A percentile compares a stretch with the other conserved stretches of the same genome.
Evolutionary conservation across 2,113 vertebrate species (phyloP).

Genomic region (Brevimyrus niger): DNA sequence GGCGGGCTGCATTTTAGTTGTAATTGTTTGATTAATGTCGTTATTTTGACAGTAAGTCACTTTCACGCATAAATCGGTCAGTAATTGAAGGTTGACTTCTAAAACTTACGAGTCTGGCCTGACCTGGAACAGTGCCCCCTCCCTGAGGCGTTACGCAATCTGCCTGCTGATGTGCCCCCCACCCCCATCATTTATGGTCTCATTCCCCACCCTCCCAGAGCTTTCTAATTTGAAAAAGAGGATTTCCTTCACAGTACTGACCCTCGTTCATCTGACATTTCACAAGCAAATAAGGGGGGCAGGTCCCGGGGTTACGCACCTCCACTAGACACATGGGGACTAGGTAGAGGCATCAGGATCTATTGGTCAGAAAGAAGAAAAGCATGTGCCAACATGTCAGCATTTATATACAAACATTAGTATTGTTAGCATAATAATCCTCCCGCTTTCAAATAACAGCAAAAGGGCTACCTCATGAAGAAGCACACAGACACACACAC

Average conservation of each 20-base stretch:
- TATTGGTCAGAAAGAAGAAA: background rate
- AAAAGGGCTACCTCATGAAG: background rate
- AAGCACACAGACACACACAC: background rate
- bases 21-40: background rate
- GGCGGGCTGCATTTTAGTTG: background rate
- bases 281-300: background rate
- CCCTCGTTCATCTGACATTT: background rate
- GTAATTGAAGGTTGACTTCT: background rate
- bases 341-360: background rate
- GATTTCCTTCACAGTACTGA: background rate
- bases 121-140: background rate
- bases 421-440: background rate
- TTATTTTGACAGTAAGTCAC: background rate
- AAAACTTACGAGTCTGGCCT: background rate
- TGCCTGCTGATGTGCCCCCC: background rate
- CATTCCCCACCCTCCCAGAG: background rate
- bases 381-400: background rate
- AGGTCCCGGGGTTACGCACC: background rate
- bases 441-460: background rate
- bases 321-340: background rate
- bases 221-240: background rate
- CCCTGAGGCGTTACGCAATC: background rate
- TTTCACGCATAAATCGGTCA: background rate
- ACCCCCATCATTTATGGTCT: background rate
- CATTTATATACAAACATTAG: background rate